phyloP scores from a whole-genome alignment of 2,888 invertebrate genomes.

The Papilio protenor region DNA sequence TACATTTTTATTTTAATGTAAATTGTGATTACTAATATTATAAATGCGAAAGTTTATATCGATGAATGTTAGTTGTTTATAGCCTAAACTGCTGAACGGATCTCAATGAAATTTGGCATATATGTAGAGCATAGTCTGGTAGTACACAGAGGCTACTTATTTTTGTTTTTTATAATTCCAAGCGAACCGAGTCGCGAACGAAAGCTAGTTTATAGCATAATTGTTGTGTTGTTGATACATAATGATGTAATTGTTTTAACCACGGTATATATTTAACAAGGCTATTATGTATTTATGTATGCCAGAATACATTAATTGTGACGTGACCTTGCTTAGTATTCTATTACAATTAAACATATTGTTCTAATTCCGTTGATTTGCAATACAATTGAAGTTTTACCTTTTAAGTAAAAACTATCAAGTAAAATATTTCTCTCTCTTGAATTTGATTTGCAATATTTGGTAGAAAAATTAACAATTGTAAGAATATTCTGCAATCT shows the following conservation, averaged over 20 bases:
- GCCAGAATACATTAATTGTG: conserved; percentile 7
- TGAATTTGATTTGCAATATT: neutral
- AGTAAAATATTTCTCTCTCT: neutral
- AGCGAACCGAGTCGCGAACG: too few relatives aligned
- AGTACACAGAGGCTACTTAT: too few relatives aligned
- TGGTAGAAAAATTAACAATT: neutral
- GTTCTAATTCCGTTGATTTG: neutral
- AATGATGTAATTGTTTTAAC: neutral
- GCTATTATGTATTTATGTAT: neutral
- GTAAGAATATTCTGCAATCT: neutral
- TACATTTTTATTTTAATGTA: too few relatives aligned
- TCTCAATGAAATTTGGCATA: too few relatives aligned
- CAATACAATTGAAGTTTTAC: conserved; percentile 2
- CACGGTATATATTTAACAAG: neutral
- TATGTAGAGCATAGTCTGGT: too few relatives aligned
- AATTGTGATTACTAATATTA: too few relatives aligned
- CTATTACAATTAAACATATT: conserved; percentile 3
- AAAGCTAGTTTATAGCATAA: too few relatives aligned
- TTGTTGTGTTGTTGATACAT: neutral
- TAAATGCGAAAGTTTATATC: too few relatives aligned
- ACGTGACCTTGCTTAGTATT: conserved; percentile 7
- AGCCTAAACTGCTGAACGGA: too few relatives aligned
- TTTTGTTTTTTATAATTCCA: too few relatives aligned
- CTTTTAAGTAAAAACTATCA: neutral
- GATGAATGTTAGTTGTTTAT: too few relatives aligned